A percentile compares a stretch with the other conserved stretches of the same genome.
Conservation (phyloP, 2,797 vertebrate genomes). For the Sebastes variabilis region DNA sequence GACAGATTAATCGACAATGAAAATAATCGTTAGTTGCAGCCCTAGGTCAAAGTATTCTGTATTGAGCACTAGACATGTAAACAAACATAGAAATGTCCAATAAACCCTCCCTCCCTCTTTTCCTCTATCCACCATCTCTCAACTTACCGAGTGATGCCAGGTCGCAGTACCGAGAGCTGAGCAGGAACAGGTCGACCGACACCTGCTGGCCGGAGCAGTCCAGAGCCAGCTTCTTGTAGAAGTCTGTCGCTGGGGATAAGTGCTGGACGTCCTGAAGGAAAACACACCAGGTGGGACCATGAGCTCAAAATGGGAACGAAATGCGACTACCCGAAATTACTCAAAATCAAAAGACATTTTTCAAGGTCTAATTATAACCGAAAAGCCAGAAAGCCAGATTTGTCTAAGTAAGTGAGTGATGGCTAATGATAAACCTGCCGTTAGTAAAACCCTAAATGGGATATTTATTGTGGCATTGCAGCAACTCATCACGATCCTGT, state of each 20-base stretch:
- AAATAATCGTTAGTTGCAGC: too few relatives aligned
- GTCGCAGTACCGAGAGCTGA: constrained; percentile 94
- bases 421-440: too few relatives aligned
- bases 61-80: neutral
- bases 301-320: neutral
- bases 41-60: neutral
- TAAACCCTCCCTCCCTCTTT: neutral
- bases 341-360: neutral
- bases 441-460: too few relatives aligned
- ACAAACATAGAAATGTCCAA: neutral
- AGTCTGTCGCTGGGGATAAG: constrained; percentile 94
- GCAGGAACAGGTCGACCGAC: constrained; percentile 95
- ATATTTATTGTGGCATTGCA: too few relatives aligned
- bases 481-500: too few relatives aligned
- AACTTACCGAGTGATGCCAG: constrained; percentile 91
- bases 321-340: neutral
- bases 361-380: neutral
- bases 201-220: constrained; percentile 98
- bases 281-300: neutral
- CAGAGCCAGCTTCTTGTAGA: constrained; percentile 97
- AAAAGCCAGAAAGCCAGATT: neutral
- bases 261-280: constrained; percentile 89
- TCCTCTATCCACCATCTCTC: neutral
- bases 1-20: too few relatives aligned
- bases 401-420: too few relatives aligned